phyloP scores from a whole-genome alignment of 2,888 invertebrate genomes.

The Synergus gifuensis region DNA sequence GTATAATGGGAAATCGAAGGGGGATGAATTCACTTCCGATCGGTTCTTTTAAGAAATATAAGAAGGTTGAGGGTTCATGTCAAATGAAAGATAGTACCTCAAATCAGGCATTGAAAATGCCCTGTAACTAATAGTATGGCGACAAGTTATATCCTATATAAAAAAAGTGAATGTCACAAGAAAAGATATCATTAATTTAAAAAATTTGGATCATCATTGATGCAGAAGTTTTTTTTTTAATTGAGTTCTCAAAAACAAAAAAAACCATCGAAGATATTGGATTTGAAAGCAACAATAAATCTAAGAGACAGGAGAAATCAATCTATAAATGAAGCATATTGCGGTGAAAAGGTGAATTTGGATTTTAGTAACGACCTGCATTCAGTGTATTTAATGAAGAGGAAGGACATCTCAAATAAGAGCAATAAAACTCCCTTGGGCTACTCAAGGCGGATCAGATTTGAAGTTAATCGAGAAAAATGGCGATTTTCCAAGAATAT shows the following conservation, averaged over 20 bases:
- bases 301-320: not conserved
- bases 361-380: not conserved
- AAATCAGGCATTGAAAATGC: not conserved
- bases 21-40: conserved; percentile 52
- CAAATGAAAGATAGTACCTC: not conserved
- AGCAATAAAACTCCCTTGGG: not conserved
- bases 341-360: not conserved
- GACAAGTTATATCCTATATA: no score
- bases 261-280: not conserved
- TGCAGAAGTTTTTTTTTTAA: not conserved
- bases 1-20: conserved; percentile 50
- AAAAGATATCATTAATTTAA: no score
- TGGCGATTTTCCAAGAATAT: conserved; percentile 4
- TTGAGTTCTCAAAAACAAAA: not conserved
- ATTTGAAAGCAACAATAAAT: not conserved
- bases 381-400: not conserved
- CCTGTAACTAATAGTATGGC: not conserved
- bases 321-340: not conserved
- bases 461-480: conserved; percentile 25
- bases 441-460: not conserved
- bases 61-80: not conserved
- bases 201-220: no score
- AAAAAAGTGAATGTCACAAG: no score
- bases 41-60: conserved; percentile 26
- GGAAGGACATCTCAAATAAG: not conserved